Conservation (phyloP, 1,140 invertebrate genomes). For the Cotesia chilonis region DNA sequence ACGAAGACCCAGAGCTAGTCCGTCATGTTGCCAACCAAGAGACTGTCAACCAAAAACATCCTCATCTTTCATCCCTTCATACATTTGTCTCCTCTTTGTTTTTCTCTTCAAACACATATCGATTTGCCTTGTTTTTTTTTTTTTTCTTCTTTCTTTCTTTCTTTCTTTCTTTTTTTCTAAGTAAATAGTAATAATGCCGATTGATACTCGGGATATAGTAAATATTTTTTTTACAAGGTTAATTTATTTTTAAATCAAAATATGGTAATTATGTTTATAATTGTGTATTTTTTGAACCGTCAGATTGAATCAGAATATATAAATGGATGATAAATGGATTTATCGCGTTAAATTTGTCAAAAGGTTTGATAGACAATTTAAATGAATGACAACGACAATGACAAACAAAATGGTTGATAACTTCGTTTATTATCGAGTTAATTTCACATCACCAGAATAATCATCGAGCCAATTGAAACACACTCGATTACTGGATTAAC, state of each 20-base stretch:
- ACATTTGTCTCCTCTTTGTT: constrained; percentile 6
- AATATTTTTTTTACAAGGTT: constrained; percentile 37
- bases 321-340: no score
- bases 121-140: not conserved
- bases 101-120: constrained; percentile 22
- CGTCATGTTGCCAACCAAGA: not conserved
- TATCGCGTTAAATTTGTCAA: no score
- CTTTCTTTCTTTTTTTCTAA: constrained; percentile 44
- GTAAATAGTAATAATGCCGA: constrained; percentile 67
- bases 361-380: no score
- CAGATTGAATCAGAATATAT: no score
- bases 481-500: constrained; percentile 15
- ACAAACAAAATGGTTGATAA: not conserved
- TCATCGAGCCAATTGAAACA: constrained; percentile 16
- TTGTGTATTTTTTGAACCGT: no score
- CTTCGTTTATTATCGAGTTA: constrained; percentile 9
- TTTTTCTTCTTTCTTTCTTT: constrained; percentile 42
- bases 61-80: constrained; percentile 21
- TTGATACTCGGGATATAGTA: constrained; percentile 61
- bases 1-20: not conserved
- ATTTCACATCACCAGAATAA: constrained; percentile 11
- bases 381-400: no score
- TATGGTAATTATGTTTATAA: no score
- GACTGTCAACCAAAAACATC: constrained; percentile 16
- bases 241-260: no score